Evolutionary conservation across 1,140 invertebrate genomes (phyloP), one percentile per base, ranked within the genome.

Genomic region (Drosophila albomicans): DNA sequence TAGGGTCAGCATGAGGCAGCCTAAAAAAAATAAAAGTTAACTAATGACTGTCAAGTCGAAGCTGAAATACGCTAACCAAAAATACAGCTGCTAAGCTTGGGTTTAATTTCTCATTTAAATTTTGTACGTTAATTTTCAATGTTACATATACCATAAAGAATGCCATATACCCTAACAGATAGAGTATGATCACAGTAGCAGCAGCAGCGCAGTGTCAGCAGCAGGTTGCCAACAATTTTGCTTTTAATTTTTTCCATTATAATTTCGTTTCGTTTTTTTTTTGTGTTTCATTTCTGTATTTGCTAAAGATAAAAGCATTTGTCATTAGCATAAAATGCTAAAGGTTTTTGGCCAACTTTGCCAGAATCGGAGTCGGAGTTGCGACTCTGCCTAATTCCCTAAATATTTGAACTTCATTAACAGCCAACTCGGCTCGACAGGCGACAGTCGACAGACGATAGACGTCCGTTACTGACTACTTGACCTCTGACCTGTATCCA

Each of bases 371-470:
- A 71, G 79, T 74, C 48, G 43, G 48, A 67, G 62, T 68, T 76
- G 46, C n/a, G 16, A 30, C 43, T 43, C 58, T 30, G 61, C 49
- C 61, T 66, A 76, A 75, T 59, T 75, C 73, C 67, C 68, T 49
- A 87, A 88, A 89, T 88, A 88, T 88, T 88, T 88, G 81, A 88
- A 89, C 81, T 88, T 88, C 78, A 88, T 88, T 89, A 88, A 63
- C 69, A 59, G 51, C 41, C 41, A 13, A 41, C 20, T 48, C 63
- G 46, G 49, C 46, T 28, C 28, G 59, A n/a, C 61, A 59, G 65
- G 35, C 30, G 48, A 63, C 49, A 61, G 46, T 6, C 5, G 48
- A 5, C 15, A 49, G 51, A 11, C 35, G 28, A 49, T 13, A 5
- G 43, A 30, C 43, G 45, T 20, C 62, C 2, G 43, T 35, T 49